Evolutionary conservation across 1,140 invertebrate species (phyloP).

Genomic region (fruit fly (Drosophila melanogaster)): DNA sequence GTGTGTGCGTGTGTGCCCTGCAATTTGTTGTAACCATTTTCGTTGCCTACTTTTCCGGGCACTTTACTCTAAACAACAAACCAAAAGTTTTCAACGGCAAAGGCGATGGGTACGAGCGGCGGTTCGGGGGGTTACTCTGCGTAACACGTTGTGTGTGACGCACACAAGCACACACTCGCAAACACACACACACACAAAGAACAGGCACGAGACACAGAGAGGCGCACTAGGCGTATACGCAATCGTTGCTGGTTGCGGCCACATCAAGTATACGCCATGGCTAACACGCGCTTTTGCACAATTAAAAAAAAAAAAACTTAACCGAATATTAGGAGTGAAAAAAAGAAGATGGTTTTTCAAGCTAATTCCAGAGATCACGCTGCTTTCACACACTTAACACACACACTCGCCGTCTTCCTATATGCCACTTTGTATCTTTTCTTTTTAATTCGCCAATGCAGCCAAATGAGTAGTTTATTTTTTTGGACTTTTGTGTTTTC

Average conservation of each 20-base stretch:
- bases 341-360: slow-evolving; percentile 19
- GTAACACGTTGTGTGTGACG: slow-evolving; percentile 62
- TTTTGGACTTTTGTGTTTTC: neutral
- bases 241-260: slow-evolving; percentile 54
- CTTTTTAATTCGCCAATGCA: neutral
- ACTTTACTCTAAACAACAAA: slow-evolving; percentile 46
- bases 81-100: slow-evolving; percentile 16
- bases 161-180: slow-evolving; percentile 38
- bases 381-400: slow-evolving; percentile 5
- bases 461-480: slow-evolving; percentile 6
- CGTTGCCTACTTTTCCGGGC: slow-evolving; percentile 52
- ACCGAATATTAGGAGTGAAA: neutral
- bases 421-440: neutral
- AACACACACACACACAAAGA: slow-evolving; percentile 20
- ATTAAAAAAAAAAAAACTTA: slow-evolving; percentile 30
- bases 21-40: slow-evolving; percentile 43
- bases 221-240: slow-evolving; percentile 67
- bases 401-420: neutral
- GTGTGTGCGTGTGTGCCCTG: slow-evolving; percentile 5
- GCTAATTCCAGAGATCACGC: neutral
- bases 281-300: slow-evolving; percentile 50
- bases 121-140: slow-evolving; percentile 25
- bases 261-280: slow-evolving; percentile 73
- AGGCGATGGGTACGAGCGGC: neutral
- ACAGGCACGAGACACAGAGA: neutral